Base-by-base conservation (phyloP, 1,140 invertebrate species). In the Planococcus citri region DNA sequence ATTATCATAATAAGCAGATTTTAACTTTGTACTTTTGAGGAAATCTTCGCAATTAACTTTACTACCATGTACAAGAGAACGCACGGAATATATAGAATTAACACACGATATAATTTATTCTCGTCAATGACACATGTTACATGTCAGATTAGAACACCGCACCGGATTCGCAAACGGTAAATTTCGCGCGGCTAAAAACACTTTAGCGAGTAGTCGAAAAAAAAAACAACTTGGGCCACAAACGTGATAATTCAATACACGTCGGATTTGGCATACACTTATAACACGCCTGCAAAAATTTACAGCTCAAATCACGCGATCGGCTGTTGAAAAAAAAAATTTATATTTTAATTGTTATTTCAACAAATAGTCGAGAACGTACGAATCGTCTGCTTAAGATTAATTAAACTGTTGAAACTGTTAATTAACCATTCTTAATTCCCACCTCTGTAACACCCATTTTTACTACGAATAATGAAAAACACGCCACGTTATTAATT, bases 361-460 rank as follows among this genome's bases (percentile, higher is more conserved):
- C 41, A 51, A 51, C 41, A 51, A 51, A 20, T 51, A 51, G 6
- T 17, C n/a, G 17, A 51, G 41, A 51, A 51, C 29, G 41, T 51
- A 14, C 6, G 6, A 6, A 37, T 51, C 41, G 12, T 51, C 41
- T 51, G 41, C 4, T 51, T 14, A 51, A 51, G 41, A 51, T 51
- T 51, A 51, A 51, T 51, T 51, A 51, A 51, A 51, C 41, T 20
- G 41, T 51, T 51, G 41, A 51, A 51, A 51, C 41, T 51, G 41
- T 51, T 51, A 51, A 51, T 51, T 51, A 51, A 51, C 41, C 41
- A 51, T 51, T 51, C 41, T 20, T 51, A 51, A 17, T 51, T 51
- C 41, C 41, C 41, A 51, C 41, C 41, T 51, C 41, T 20, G 41
- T 51, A 51, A 51, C 41, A 51, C 41, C 41, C 41, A 51, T 51